phyloP scores from a whole-genome alignment of 2,113 vertebrate genomes.

The Penelope pileata region DNA sequence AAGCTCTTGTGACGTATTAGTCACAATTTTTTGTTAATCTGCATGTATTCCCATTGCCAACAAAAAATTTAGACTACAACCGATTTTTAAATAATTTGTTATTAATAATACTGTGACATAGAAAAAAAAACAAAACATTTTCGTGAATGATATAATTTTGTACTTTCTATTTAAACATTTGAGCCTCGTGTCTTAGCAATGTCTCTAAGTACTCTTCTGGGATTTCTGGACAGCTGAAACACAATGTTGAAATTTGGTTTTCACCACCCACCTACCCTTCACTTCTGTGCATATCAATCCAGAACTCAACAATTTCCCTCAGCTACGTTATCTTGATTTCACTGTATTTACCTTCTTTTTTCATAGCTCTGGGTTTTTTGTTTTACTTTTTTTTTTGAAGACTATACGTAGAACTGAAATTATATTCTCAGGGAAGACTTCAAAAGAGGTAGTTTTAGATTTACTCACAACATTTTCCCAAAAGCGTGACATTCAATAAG shows the following conservation, averaged over 20 bases:
- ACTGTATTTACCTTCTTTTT: background rate
- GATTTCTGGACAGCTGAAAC: background rate
- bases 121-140: background rate
- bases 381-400: background rate
- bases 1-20: background rate
- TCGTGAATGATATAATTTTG: background rate
- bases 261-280: background rate
- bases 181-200: background rate
- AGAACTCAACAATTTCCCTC: background rate
- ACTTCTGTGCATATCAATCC: background rate
- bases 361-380: fast-evolving
- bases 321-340: background rate
- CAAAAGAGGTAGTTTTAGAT: background rate
- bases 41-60: background rate
- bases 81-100: background rate
- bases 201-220: background rate
- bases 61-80: background rate
- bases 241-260: background rate
- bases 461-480: background rate
- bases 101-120: background rate
- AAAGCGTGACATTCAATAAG: background rate
- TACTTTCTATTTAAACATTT: background rate
- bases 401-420: background rate
- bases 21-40: background rate
- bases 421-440: background rate